These are phyloP conservation scores for Hirtodrosophila cameraria DNA, from an alignment of 2,888 invertebrate genomes.

Conservation along the genomic window DNA sequence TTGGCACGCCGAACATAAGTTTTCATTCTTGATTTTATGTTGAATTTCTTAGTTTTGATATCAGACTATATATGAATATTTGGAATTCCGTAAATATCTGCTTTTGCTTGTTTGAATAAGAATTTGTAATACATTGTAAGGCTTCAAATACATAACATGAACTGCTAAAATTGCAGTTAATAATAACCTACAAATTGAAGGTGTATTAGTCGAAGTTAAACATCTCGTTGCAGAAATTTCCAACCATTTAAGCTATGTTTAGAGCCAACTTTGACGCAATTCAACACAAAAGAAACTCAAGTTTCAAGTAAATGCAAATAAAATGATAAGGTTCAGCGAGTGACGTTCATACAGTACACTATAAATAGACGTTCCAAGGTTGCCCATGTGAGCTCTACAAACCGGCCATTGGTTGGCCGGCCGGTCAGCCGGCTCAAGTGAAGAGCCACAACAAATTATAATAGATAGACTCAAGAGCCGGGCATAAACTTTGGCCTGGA, in stretches of 20 bases:
- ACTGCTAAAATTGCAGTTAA: too few relatives aligned
- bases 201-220: too few relatives aligned
- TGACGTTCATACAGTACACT: conserved; percentile 25
- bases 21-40: too few relatives aligned
- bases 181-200: too few relatives aligned
- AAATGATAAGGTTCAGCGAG: conserved; percentile 33
- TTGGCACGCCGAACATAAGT: too few relatives aligned
- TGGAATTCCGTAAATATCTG: too few relatives aligned
- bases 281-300: conserved; percentile 5
- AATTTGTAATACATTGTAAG: too few relatives aligned
- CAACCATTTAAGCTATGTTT: not conserved
- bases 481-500: conserved; percentile 15
- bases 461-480: conserved; percentile 10
- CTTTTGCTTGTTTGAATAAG: too few relatives aligned
- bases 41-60: too few relatives aligned
- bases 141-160: too few relatives aligned
- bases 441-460: conserved; percentile 4
- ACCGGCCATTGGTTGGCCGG: conserved; percentile 5
- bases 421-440: conserved; percentile 8
- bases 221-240: not conserved
- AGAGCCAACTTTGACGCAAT: conserved; percentile 24
- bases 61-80: too few relatives aligned
- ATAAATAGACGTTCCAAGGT: conserved; percentile 27
- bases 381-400: conserved; percentile 27
- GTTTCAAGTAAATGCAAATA: conserved; percentile 52